phyloP scores from a whole-genome alignment of 92 coral and sea anemone species.

The Phymanthus crucifer region DNA sequence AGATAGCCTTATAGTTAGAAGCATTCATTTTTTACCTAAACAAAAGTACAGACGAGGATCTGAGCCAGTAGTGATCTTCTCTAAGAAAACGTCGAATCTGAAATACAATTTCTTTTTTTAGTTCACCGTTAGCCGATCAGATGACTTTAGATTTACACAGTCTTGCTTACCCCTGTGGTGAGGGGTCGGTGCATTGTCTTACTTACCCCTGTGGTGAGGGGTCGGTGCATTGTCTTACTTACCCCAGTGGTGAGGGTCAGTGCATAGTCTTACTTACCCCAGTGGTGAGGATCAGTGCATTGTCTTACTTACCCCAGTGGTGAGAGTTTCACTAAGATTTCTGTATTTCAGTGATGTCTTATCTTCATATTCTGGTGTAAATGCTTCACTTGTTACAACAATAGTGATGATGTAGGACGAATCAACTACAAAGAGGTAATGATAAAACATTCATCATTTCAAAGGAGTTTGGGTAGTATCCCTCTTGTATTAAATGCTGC shows the following conservation, averaged over 20 bases:
- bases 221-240: not conserved
- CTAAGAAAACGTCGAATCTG: not conserved
- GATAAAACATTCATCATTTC: too few relatives aligned
- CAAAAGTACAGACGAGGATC: not conserved
- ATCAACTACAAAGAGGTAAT: conserved; percentile 41
- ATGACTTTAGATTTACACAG: not conserved
- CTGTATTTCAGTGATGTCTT: conserved; percentile 39
- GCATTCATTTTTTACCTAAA: not conserved
- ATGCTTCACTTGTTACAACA: conserved; percentile 49
- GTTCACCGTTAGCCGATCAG: not conserved
- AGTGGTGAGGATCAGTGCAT: not conserved
- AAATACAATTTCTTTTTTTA: not conserved
- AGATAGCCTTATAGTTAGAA: too few relatives aligned
- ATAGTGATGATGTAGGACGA: conserved; percentile 56
- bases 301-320: conserved; percentile 50
- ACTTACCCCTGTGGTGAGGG: conserved; percentile 56
- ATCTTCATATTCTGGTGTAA: conserved; percentile 52
- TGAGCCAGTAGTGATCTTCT: not conserved
- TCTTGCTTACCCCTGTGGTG: not conserved
- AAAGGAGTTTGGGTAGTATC: not conserved
- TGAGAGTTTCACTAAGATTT: conserved; percentile 34
- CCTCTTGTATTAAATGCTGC: not conserved
- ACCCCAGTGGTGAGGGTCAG: conserved; percentile 2
- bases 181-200: not conserved
- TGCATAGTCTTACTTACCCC: not conserved